Evolutionary conservation across 53 echinoderm and acorn worm species (phyloP).

Genomic region (Crossaster papposus): DNA sequence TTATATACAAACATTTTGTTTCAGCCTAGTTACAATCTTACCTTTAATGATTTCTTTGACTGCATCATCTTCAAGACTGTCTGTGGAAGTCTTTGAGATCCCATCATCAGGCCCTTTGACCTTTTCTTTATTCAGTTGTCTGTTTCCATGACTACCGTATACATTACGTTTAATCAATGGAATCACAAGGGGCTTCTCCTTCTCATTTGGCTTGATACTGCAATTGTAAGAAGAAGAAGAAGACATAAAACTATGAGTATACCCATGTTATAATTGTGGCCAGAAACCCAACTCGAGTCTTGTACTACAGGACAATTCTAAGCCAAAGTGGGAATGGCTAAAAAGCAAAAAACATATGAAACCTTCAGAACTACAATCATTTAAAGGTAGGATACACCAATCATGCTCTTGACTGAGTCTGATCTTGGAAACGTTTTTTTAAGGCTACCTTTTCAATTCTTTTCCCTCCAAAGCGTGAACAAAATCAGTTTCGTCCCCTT

Average conservation of each 20-base stretch:
- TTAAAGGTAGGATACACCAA: too few relatives aligned
- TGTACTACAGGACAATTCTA: too few relatives aligned
- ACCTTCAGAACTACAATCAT: too few relatives aligned
- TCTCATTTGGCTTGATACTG: conserved; percentile 82
- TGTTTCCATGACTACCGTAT: conserved; percentile 50
- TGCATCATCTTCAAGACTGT: conserved; percentile 75
- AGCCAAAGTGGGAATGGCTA: too few relatives aligned
- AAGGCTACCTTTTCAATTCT: conserved; percentile 69
- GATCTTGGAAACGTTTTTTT: too few relatives aligned
- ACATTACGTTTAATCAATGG: conserved; percentile 78
- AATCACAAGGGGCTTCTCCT: conserved; percentile 77
- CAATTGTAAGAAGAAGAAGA: background rate
- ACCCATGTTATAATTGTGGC: too few relatives aligned
- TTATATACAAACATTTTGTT: background rate
- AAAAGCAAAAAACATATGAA: too few relatives aligned
- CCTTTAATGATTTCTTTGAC: conserved; percentile 91
- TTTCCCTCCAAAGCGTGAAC: conserved; percentile 65
- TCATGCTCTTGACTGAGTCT: too few relatives aligned
- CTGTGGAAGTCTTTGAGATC: background rate
- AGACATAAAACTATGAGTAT: too few relatives aligned
- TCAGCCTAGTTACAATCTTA: conserved; percentile 10
- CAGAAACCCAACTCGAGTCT: too few relatives aligned
- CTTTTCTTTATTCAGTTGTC: background rate
- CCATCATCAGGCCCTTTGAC: background rate
- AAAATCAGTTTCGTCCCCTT: conserved; percentile 62